phyloP scores from a whole-genome alignment of 2,113 vertebrate species.

The Rhabdornis inornatus region DNA sequence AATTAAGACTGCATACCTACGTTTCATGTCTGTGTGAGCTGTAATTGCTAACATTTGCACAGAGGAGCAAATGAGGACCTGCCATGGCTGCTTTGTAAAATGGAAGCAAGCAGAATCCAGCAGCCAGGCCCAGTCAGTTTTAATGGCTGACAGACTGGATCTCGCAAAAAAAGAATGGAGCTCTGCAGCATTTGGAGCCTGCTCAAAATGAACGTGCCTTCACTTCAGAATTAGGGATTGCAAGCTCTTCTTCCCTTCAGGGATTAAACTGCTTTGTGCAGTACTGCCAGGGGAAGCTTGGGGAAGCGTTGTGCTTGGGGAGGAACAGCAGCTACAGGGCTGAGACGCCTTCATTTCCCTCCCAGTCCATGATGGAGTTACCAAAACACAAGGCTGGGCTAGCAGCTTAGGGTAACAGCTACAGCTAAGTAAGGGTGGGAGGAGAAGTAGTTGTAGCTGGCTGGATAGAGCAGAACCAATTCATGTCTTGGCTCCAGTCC shows the following conservation, averaged over 20 bases:
- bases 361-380: neutral
- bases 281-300: neutral
- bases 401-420: neutral
- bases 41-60: neutral
- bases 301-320: neutral
- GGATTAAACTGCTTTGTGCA: neutral
- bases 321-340: neutral
- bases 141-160: neutral
- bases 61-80: neutral
- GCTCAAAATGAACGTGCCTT: neutral
- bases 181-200: neutral
- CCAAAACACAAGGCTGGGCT: neutral
- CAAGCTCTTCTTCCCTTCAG: neutral
- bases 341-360: neutral
- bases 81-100: neutral
- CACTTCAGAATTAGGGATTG: neutral
- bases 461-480: neutral
- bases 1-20: slow-evolving; percentile 1
- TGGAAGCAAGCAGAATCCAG: neutral
- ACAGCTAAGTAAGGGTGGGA: neutral
- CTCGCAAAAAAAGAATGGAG: neutral
- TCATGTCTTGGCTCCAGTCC: neutral
- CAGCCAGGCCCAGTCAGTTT: neutral
- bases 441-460: neutral
- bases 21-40: neutral